Percentiles rank a stretch among this genome's conserved stretches.
phyloP scores from a whole-genome alignment of 2,113 vertebrate species.

The Actenoides lindsayi region DNA sequence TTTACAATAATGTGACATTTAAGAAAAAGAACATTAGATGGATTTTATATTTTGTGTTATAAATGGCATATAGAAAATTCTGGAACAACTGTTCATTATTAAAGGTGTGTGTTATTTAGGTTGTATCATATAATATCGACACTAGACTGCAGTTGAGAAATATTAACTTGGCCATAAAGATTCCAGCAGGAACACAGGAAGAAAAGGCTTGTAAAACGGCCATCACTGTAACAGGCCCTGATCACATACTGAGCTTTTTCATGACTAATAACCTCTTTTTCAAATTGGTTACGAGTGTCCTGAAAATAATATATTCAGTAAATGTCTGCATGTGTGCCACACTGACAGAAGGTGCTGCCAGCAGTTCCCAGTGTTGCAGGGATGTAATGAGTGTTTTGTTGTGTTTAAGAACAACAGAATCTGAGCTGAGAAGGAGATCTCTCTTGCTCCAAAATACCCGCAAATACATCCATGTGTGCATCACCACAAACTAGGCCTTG shows the following conservation, averaged over 20 bases:
- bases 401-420: constrained; percentile 3
- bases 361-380: neutral
- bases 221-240: neutral
- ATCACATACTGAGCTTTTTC: constrained; percentile 34
- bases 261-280: constrained; percentile 35
- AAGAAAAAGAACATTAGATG: neutral
- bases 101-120: constrained; percentile 29
- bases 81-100: neutral
- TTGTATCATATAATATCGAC: constrained; percentile 32
- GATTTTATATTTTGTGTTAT: neutral
- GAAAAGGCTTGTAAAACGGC: constrained; percentile 19
- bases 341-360: neutral
- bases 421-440: neutral
- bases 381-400: neutral
- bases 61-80: constrained; percentile 39
- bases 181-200: constrained; percentile 32
- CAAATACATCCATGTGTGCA: neutral
- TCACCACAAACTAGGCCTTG: fast-evolving
- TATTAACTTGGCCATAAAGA: constrained; percentile 34
- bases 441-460: neutral
- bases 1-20: constrained; percentile 13
- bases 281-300: constrained; percentile 31
- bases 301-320: constrained; percentile 10
- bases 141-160: constrained; percentile 41
- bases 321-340: neutral